These are phyloP conservation scores for Ficedula albicollis DNA, from an alignment of 2,797 vertebrate genomes.

Conservation along the genomic window DNA sequence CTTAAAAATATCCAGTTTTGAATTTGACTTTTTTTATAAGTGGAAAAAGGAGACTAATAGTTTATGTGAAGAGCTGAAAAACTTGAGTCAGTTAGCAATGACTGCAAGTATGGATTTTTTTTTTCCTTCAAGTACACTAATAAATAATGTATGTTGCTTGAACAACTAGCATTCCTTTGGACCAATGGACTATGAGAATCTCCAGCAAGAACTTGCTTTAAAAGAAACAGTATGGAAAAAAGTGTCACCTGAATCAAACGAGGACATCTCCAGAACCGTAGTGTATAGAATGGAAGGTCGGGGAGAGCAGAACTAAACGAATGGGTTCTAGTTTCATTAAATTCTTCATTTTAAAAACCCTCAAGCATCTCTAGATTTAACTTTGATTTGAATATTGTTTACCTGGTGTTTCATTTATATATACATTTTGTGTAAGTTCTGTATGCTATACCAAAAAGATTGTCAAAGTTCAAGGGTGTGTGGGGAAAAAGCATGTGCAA, in stretches of 20 bases:
- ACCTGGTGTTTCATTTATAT: conserved; percentile 59
- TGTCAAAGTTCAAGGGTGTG: conserved; percentile 16
- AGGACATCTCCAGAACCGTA: conserved; percentile 97
- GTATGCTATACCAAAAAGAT: conserved; percentile 62
- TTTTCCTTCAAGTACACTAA: conserved; percentile 84
- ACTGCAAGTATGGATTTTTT: conserved; percentile 71
- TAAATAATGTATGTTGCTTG: conserved; percentile 89
- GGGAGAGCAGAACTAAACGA: conserved; percentile 80
- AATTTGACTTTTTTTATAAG: not conserved
- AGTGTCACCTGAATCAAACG: conserved; percentile 92
- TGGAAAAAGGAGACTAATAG: not conserved
- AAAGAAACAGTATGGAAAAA: conserved; percentile 98
- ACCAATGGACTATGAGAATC: conserved; percentile 98
- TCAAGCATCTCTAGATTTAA: conserved; percentile 65
- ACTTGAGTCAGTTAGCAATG: conserved; percentile 66
- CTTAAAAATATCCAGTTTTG: not conserved
- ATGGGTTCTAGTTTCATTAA: conserved; percentile 68
- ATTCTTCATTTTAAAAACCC: conserved; percentile 60
- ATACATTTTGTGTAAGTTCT: conserved; percentile 63
- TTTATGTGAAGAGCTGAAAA: conserved; percentile 42
- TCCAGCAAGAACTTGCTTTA: conserved; percentile 97
- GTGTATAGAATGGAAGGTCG: conserved; percentile 97
- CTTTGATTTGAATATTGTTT: conserved; percentile 71
- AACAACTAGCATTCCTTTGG: conserved; percentile 91
- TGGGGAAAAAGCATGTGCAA: not conserved